These are phyloP conservation scores for Plebejus melissa DNA, from an alignment of 2,888 invertebrate species.

Conservation along the genomic window DNA sequence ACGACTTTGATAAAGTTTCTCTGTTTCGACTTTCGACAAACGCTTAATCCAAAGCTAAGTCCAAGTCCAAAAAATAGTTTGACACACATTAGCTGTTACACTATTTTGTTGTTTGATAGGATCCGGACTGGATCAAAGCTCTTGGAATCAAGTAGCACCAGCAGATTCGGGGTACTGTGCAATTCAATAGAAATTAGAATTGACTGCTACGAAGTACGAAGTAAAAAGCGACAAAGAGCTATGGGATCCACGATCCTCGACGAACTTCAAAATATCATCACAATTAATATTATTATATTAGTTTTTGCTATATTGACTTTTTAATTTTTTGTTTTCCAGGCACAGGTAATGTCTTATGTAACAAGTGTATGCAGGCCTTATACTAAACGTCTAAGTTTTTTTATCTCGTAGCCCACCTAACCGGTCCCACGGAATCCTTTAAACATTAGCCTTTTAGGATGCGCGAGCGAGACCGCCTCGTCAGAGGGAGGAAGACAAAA, in stretches of 20 bases:
- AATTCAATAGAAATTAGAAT: not conserved
- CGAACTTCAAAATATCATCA: no score
- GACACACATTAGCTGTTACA: no score
- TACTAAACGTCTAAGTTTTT: conserved; percentile 19
- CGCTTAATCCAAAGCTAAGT: no score
- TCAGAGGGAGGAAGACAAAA: conserved; percentile 20
- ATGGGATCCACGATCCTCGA: no score
- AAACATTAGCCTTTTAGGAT: conserved; percentile 1
- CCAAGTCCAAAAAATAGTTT: no score
- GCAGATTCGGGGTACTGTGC: not conserved
- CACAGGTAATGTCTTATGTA: not conserved
- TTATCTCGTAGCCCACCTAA: conserved; percentile 18
- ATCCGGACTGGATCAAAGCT: no score
- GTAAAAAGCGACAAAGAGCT: not conserved
- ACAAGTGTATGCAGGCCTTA: not conserved
- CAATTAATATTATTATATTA: no score
- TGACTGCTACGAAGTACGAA: not conserved
- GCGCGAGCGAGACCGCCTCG: conserved; percentile 25
- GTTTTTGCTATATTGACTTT: not conserved
- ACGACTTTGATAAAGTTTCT: no score
- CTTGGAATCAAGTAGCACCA: no score
- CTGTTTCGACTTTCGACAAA: no score
- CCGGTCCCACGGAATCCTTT: conserved; percentile 16
- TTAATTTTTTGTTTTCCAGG: not conserved
- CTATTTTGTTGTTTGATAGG: no score